These are phyloP conservation scores for Pristionchus arcanus DNA, from an alignment of 2,888 invertebrate genomes.

Conservation along the genomic window DNA sequence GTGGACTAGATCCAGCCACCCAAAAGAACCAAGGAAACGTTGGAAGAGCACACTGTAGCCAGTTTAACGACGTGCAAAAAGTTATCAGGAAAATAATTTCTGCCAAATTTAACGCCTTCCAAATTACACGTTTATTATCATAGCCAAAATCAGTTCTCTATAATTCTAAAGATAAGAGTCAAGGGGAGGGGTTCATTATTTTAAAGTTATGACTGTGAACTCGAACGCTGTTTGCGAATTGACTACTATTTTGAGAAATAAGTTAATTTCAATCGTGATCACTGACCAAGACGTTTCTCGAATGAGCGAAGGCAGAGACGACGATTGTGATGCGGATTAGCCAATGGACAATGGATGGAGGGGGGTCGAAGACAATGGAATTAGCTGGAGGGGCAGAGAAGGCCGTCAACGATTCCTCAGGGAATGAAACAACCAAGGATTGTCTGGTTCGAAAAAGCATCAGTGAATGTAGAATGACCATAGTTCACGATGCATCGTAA, in stretches of 20 bases:
- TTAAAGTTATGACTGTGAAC: too few species aligned
- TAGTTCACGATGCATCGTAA: too few species aligned
- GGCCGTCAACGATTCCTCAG: neutral
- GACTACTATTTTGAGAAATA: neutral
- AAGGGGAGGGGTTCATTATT: too few species aligned
- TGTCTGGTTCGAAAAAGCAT: too few species aligned
- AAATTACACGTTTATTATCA: too few species aligned
- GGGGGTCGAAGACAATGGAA: slow-evolving; percentile 20
- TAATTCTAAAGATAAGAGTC: too few species aligned
- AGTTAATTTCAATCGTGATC: neutral
- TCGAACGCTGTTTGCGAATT: too few species aligned
- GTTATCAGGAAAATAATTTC: neutral
- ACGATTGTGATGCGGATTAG: slow-evolving; percentile 22
- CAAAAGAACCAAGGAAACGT: neutral
- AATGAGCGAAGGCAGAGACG: neutral
- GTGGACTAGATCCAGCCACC: neutral
- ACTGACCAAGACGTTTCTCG: neutral
- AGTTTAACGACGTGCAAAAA: neutral
- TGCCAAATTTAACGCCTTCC: neutral
- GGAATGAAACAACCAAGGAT: too few species aligned
- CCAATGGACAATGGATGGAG: neutral
- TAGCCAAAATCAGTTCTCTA: too few species aligned
- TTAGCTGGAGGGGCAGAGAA: neutral
- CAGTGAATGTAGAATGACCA: too few species aligned
- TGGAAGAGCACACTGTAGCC: neutral